Percentiles rank a stretch among this genome's conserved stretches.
Conservation (phyloP, 2,888 invertebrate species). For the Cataglyphis albicans region DNA sequence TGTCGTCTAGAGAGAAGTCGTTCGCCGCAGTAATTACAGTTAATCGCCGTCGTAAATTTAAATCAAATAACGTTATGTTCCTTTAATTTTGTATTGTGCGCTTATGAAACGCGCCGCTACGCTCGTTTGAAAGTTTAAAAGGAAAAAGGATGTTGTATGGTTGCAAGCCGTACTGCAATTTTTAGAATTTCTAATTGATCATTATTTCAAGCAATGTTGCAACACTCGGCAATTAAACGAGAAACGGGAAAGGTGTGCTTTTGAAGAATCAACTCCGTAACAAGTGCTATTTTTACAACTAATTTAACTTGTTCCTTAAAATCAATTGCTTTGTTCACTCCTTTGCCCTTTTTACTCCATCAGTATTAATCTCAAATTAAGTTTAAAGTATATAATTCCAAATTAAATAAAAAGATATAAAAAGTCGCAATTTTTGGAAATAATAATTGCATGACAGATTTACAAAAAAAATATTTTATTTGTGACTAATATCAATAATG, state of each 20-base stretch:
- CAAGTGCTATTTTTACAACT: background rate
- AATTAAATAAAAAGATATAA: no score
- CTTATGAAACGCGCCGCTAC: constrained; percentile 13
- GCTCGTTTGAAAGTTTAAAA: background rate
- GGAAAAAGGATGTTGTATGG: background rate
- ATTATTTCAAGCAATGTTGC: constrained; percentile 38
- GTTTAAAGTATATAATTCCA: no score
- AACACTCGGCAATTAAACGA: constrained; percentile 39
- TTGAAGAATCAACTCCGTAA: constrained; percentile 33
- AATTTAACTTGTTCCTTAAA: no score
- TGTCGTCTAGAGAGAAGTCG: constrained; percentile 29
- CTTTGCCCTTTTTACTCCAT: no score
- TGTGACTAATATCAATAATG: no score
- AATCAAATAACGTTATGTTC: constrained; percentile 13
- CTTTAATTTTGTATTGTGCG: background rate
- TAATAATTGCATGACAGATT: no score
- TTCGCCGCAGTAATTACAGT: constrained; percentile 43
- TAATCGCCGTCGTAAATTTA: constrained; percentile 22
- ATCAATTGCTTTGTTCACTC: no score
- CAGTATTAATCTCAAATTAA: no score
- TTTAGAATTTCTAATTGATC: constrained; percentile 42
- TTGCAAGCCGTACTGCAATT: constrained; percentile 9
- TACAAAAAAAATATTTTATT: no score
- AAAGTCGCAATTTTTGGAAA: no score
- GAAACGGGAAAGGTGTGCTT: constrained; percentile 28